A percentile compares a stretch with the other conserved stretches of the same genome.
Evolutionary conservation across 2,888 invertebrate genomes (phyloP).

Genomic region (Entomobrya proxima): DNA sequence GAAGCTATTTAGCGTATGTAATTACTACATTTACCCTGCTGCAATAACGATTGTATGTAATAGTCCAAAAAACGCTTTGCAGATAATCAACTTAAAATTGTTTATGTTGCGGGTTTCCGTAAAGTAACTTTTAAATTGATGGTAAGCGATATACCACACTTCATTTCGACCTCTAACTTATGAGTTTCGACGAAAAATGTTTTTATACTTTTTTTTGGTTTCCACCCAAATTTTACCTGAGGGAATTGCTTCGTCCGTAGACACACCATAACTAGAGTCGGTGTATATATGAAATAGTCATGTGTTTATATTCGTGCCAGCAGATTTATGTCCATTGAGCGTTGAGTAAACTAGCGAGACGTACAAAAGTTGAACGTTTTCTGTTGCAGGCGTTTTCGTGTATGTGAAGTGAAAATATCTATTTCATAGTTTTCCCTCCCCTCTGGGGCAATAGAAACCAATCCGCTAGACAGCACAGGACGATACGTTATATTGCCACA

Average conservation of each 20-base stretch:
- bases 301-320: not conserved
- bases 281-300: not conserved
- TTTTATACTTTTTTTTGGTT: not conserved
- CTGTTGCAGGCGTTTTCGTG: not conserved
- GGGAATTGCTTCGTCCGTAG: slow-evolving; percentile 3
- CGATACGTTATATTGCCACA: not conserved
- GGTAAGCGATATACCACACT: not conserved
- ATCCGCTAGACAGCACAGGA: slow-evolving; percentile 7
- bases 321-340: not conserved
- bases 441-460: slow-evolving; percentile 21
- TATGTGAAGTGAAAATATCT: slow-evolving; percentile 15
- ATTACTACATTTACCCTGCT: too few relatives aligned
- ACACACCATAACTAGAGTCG: not conserved
- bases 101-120: too few relatives aligned
- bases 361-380: slow-evolving; percentile 8
- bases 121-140: not conserved
- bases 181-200: not conserved
- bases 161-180: not conserved
- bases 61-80: too few relatives aligned
- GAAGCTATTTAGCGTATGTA: too few relatives aligned
- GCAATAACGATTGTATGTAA: too few relatives aligned
- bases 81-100: too few relatives aligned
- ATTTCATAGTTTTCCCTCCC: not conserved
- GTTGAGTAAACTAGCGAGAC: not conserved
- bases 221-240: slow-evolving; percentile 23